A percentile compares a stretch with the other conserved stretches of the same genome.
These are phyloP conservation scores for Anthophora plumipes DNA, from an alignment of 2,888 invertebrate species.

Conservation along the genomic window DNA sequence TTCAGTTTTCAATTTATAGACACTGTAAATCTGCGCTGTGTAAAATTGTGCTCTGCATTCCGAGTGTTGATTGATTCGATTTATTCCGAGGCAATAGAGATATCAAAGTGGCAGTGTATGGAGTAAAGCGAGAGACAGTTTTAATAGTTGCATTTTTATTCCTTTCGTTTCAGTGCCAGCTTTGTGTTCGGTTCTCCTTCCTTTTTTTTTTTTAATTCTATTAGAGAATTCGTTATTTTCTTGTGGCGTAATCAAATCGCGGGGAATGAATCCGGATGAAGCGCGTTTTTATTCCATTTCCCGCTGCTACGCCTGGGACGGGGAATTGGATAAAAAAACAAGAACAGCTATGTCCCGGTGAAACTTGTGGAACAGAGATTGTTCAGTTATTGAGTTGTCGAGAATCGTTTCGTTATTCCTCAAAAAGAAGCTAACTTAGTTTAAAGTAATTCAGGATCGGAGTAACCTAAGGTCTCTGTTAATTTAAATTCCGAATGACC, in stretches of 20 bases:
- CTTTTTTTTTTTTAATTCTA: neutral
- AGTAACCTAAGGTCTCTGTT: no score
- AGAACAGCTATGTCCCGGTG: neutral
- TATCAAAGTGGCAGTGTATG: neutral
- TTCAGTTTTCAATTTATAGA: neutral
- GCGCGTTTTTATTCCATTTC: neutral
- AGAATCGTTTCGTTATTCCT: no score
- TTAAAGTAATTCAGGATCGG: no score
- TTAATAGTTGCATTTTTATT: neutral
- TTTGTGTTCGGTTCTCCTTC: neutral
- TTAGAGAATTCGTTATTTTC: constrained; percentile 2
- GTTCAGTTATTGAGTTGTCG: no score
- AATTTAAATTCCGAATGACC: no score
- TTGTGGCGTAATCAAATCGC: constrained; percentile 6
- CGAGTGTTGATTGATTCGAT: neutral
- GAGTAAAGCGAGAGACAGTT: no score
- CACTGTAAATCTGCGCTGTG: no score
- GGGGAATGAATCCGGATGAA: neutral
- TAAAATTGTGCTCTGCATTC: neutral
- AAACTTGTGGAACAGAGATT: neutral
- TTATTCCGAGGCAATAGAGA: no score
- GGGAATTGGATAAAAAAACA: neutral
- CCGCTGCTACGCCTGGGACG: neutral
- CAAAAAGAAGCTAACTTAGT: no score
- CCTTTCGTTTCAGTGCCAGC: no score